Evolutionary conservation across 1,140 invertebrate genomes (phyloP), one percentile per base, ranked within the genome.

Genomic region (Acromyrmex echinatior): DNA sequence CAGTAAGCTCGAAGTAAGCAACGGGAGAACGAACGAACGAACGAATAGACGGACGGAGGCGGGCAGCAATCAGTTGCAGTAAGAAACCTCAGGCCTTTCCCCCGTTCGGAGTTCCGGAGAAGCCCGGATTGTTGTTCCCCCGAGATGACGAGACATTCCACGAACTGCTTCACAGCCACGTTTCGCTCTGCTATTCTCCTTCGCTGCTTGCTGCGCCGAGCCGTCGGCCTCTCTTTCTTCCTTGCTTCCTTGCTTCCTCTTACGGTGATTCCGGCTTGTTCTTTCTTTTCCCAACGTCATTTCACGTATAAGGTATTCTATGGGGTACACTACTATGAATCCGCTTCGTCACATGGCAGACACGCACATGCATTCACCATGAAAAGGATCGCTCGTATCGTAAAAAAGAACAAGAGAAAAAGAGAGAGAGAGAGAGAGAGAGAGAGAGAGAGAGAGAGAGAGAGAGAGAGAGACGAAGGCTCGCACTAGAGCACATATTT

Each of bases 141-240:
- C 88, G 92, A 94, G 91, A 93, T 90, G 92, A 78, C 88, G 89
- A 86, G 90, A 91, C 90, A 93, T 94, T 93, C 93, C 92, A 92
- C 87, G 93, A 94, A 94, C 88, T 81, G 86, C 90, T 88, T 90
- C 82, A 85, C 92, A 63, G 6, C 21, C 45, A 25, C 63, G 35
- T 76, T 62, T 35, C 39, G 39, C 71, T 14, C 63, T 68, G 14
- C 78, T 51, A 58, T 58, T 51, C 80, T 74, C 39, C 70, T 62
- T n/a, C 16, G 21, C 56, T 53, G n/a, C 53, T 73, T 3, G 5
- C 73, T 68, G 39, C 35, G 73, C 21, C 68, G 16, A 45, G 28
- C 25, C 45, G 35, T 63, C 49, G 35, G 35, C 3, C 56, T 77
- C 60, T 77, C 66, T 77, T 60, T 62, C 77, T 60, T 65, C 28